Evolutionary conservation across 35 echinoderm and acorn worm species (phyloP), one percentile per base, ranked within the genome.

Genomic region (Apostichopus californicus): DNA sequence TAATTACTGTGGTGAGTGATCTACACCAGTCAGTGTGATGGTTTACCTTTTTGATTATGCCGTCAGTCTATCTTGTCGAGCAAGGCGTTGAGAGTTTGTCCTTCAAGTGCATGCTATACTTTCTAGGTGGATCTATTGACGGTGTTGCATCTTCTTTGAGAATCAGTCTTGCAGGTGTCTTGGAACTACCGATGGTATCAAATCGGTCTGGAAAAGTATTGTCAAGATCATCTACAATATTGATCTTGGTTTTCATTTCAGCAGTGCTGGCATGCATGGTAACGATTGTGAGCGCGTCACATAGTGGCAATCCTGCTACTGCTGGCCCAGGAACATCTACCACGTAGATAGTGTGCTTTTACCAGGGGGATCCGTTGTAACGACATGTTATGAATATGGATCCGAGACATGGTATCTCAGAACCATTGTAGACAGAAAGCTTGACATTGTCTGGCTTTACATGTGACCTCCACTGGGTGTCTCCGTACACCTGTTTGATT

Each of bases 261-360:
- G 83, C 21, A 54, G 54, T 86, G 83, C 23, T 24, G 15, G 9
- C 84, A 57, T 95, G 83, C 13, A 95, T 93, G 9, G 94, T 91
- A 13, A 96, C 63, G 61, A 93, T 25, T 15, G 7, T 18, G 15
- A 25, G 24, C 24, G 24, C 24, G 24, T 93, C 78, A 77, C 92
- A 96, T 34, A 77, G 15, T 66, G 52, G 77, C 57, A 82, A 68
- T 12, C 87, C 88, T 58, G 87, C 75, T 87, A 96, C 87, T 26
- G 95, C 86, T 87, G 95, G 95, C 21, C 95, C 87, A 53, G 87
- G 72, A 5, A 90, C 92, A 55, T 93, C 92, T 1, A 93, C 79
- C 28, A 93, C 66, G 52, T 91, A 93, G 64, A 96, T 93, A 8
- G 52, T 80, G 13, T 93, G 88, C 3, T 79, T 87, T 0, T 22